phyloP scores from a whole-genome alignment of 2,888 invertebrate genomes.

The Matsumyia berberina region DNA sequence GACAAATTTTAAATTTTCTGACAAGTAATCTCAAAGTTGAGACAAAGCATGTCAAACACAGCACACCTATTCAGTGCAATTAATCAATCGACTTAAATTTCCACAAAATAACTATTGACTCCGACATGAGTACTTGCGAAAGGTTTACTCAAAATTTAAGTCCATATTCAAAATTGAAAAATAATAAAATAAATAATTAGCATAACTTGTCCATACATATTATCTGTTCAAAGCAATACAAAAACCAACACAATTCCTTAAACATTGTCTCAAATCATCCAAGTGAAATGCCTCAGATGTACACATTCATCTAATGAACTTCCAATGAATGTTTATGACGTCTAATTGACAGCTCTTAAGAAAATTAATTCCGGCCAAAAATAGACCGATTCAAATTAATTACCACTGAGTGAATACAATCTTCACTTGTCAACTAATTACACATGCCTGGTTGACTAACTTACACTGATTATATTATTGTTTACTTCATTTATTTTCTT shows the following conservation, averaged over 20 bases:
- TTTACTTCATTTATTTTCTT: slow-evolving; percentile 31
- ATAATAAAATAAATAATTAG: neutral
- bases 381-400: slow-evolving; percentile 66
- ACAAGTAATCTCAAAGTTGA: too few relatives aligned
- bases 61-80: too few relatives aligned
- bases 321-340: slow-evolving; percentile 68
- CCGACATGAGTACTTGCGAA: too few relatives aligned
- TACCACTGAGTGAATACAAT: slow-evolving; percentile 67
- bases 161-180: too few relatives aligned
- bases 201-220: neutral
- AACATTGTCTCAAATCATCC: slow-evolving; percentile 5
- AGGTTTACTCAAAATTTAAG: too few relatives aligned
- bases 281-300: slow-evolving; percentile 17
- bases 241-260: neutral
- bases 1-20: too few relatives aligned
- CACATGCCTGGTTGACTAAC: slow-evolving; percentile 63
- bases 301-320: slow-evolving; percentile 37
- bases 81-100: too few relatives aligned
- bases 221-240: neutral
- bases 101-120: too few relatives aligned
- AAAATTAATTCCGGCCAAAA: slow-evolving; percentile 54
- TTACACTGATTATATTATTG: slow-evolving; percentile 41
- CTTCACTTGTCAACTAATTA: slow-evolving; percentile 70
- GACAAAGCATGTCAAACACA: too few relatives aligned
- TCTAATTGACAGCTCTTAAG: slow-evolving; percentile 68